phyloP scores from a whole-genome alignment of 1,140 invertebrate species.

The Danaus melanippus region DNA sequence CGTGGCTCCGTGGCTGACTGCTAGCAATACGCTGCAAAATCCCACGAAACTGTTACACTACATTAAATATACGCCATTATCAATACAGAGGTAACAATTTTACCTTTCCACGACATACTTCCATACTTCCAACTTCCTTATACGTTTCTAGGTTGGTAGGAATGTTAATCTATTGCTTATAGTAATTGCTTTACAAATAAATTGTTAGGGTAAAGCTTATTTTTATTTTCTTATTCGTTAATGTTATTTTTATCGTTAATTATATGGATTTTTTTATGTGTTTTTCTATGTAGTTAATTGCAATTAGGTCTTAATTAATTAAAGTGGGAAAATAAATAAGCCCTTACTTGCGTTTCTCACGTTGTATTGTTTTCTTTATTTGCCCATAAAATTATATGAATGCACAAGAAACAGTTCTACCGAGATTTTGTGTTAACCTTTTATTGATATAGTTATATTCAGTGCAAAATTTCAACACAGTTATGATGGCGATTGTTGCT shows the following conservation, averaged over 20 bases:
- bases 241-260: slow-evolving; percentile 6
- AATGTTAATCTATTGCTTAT: slow-evolving; percentile 2
- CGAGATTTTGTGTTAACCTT: too few relatives aligned
- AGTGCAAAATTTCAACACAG: too few relatives aligned
- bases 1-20: slow-evolving; percentile 1
- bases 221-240: background rate
- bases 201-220: background rate
- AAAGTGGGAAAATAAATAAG: slow-evolving; percentile 11
- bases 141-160: slow-evolving; percentile 19
- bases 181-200: too few relatives aligned
- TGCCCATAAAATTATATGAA: slow-evolving; percentile 2
- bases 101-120: slow-evolving; percentile 26
- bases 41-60: slow-evolving; percentile 20
- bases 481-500: too few relatives aligned
- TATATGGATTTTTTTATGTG: slow-evolving; percentile 12
- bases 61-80: slow-evolving; percentile 24
- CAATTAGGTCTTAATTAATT: slow-evolving; percentile 21
- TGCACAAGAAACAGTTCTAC: background rate
- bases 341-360: slow-evolving; percentile 11
- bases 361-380: slow-evolving; percentile 1
- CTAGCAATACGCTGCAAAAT: slow-evolving; percentile 21
- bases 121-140: slow-evolving; percentile 20
- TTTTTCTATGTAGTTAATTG: slow-evolving; percentile 23
- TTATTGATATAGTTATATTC: too few relatives aligned
- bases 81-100: slow-evolving; percentile 20